Conservation (phyloP, 2,113 vertebrate species). For the Coturnix japonica region DNA sequence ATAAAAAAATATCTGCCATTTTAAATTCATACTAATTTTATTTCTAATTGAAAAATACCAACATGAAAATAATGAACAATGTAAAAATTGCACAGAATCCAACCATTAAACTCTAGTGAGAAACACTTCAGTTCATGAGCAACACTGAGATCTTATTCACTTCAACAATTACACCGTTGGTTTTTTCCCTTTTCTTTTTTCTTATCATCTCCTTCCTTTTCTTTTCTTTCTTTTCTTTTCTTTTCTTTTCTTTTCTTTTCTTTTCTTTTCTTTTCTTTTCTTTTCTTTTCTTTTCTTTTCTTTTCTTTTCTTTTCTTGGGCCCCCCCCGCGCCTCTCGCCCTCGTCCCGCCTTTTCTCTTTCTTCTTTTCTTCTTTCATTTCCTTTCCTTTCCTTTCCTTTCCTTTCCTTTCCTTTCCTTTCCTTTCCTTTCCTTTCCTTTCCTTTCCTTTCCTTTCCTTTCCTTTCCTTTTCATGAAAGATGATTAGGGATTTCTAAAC, state of each 20-base stretch:
- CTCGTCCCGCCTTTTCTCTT: no score
- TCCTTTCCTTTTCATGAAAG: no score
- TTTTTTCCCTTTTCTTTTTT: neutral
- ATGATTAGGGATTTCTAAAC: no score
- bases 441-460: no score
- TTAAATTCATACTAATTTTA: neutral
- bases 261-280: no score
- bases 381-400: no score
- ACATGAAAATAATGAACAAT: neutral
- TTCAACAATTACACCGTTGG: neutral
- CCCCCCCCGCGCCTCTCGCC: no score
- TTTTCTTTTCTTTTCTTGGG: neutral
- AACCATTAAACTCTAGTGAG: neutral
- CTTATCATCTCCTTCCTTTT: no score
- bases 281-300: neutral
- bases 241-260: no score
- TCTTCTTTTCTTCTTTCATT: no score
- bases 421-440: no score
- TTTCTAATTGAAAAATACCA: neutral
- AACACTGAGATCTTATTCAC: neutral
- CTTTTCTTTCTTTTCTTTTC: neutral
- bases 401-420: no score
- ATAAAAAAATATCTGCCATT: neutral
- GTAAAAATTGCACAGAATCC: neutral
- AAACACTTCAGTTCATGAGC: neutral